Evolutionary conservation across 2,113 vertebrate species (phyloP).

Genomic region (Actinemys pallida): DNA sequence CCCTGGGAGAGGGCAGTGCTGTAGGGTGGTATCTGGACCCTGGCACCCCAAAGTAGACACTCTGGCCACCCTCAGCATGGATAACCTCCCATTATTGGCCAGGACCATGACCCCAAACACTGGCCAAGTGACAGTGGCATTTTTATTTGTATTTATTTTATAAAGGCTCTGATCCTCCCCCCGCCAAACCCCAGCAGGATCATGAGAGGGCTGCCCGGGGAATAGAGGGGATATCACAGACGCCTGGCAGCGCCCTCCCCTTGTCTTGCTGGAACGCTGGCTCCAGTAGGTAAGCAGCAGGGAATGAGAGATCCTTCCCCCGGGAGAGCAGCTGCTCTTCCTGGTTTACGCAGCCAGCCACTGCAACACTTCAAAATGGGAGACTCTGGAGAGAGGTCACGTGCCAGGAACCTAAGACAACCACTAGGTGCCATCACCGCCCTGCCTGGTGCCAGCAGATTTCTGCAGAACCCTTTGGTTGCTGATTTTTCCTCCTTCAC

Average conservation of each 20-base stretch:
- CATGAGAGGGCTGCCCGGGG: neutral
- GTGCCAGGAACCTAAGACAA: neutral
- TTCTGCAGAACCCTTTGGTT: neutral
- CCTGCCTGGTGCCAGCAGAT: neutral
- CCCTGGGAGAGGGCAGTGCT: neutral
- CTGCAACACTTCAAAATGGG: neutral
- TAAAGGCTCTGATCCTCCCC: neutral
- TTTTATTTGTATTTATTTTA: neutral
- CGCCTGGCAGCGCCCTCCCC: neutral
- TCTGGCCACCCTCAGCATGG: neutral
- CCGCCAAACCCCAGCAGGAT: neutral
- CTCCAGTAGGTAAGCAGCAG: neutral
- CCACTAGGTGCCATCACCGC: conserved; percentile 37
- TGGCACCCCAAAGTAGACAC: neutral
- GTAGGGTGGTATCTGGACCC: neutral
- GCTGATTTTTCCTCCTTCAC: neutral
- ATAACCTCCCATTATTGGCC: neutral
- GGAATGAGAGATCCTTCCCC: neutral
- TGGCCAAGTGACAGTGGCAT: neutral
- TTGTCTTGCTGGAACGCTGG: neutral
- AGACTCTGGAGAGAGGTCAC: neutral
- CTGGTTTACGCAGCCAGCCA: too few species aligned
- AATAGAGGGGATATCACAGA: neutral
- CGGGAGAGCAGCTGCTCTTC: too few species aligned
- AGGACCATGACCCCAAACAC: neutral